Evolutionary conservation across 2,888 invertebrate genomes (phyloP).

Genomic region (Timema cristinae): DNA sequence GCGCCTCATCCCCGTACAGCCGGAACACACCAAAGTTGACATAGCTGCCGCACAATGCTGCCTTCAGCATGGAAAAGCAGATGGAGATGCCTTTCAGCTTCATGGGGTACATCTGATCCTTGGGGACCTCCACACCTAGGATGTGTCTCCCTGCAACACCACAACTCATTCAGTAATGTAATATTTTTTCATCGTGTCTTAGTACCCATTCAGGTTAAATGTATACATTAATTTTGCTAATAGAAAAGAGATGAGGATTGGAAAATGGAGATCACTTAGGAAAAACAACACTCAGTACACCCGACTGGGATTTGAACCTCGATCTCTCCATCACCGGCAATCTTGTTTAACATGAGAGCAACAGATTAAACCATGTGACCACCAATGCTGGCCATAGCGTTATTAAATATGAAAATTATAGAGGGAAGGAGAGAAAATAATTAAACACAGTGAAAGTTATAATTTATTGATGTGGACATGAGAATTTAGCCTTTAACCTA

Average conservation of each 20-base stretch:
- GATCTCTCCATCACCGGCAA: too few species aligned
- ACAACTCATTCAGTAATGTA: slow-evolving; percentile 18
- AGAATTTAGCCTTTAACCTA: too few species aligned
- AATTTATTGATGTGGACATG: too few species aligned
- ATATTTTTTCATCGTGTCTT: background rate
- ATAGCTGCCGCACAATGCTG: slow-evolving; percentile 92
- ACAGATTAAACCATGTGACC: too few species aligned
- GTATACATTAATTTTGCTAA: background rate
- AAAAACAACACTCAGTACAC: background rate
- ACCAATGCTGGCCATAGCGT: background rate
- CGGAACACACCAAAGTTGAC: slow-evolving; percentile 98
- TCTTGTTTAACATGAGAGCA: too few species aligned
- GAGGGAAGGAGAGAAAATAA: too few species aligned
- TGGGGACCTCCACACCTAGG: slow-evolving; percentile 83
- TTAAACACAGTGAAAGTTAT: too few species aligned
- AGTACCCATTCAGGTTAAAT: background rate
- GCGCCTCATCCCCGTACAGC: slow-evolving; percentile 93
- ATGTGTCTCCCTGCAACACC: slow-evolving; percentile 73
- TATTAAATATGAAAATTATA: background rate
- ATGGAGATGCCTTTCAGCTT: slow-evolving; percentile 94
- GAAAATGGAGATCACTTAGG: background rate
- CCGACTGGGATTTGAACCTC: too few species aligned
- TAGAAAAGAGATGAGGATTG: background rate
- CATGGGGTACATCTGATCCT: slow-evolving; percentile 90
- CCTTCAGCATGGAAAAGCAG: slow-evolving; percentile 94